Base-by-base conservation (phyloP, 2,113 vertebrate species). In the Xerus inauris region DNA sequence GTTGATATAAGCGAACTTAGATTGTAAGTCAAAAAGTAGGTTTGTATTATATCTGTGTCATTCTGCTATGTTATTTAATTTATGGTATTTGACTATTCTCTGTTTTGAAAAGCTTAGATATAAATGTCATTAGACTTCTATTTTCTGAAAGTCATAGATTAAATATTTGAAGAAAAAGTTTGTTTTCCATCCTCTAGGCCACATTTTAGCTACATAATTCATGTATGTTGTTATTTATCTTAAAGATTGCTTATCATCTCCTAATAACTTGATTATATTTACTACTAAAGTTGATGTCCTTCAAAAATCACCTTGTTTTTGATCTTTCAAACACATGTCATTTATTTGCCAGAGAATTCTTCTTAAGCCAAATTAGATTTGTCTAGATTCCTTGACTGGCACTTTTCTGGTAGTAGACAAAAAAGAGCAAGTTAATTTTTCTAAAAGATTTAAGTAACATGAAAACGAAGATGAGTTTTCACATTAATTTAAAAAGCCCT, bases 71-170 rank as follows among this genome's bases (percentile, higher is more conserved):
- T 65, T 89, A 91, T 51, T 89, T 73, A 83, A 11, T 94, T 76
- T 72, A 79, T 17, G 24, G 38, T 24, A 72, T 90, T 90, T 94
- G 8, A 2, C 71, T 71, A n/a, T 4, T 87, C 3, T 75, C 5
- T 86, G 8, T 87, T 87, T 16, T 90, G 19, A 57, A 89, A 49
- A 64, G 0, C 30, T 89, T 89, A 42, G 6, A 20, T 87, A 47
- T 24, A 76, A 71, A 89, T 81, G 26, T 94, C 49, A 30, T 89
- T 77, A 90, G 5, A 19, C 45, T 82, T 91, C 88, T 22, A 16
- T 89, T 9, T 87, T 82, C 49, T 51, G 87, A 12, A 92, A 95
- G 13, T 90, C 24, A 92, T 17, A 64, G 12, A 89, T 87, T 95
- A 59, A 92, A 96, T 86, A 7, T 69, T 83, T n/a, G 77, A 30